A percentile compares a stretch with the other conserved stretches of the same genome.
These are phyloP conservation scores for Pocillopora grandis DNA, from an alignment of 92 coral and sea anemone genomes.

Conservation along the genomic window DNA sequence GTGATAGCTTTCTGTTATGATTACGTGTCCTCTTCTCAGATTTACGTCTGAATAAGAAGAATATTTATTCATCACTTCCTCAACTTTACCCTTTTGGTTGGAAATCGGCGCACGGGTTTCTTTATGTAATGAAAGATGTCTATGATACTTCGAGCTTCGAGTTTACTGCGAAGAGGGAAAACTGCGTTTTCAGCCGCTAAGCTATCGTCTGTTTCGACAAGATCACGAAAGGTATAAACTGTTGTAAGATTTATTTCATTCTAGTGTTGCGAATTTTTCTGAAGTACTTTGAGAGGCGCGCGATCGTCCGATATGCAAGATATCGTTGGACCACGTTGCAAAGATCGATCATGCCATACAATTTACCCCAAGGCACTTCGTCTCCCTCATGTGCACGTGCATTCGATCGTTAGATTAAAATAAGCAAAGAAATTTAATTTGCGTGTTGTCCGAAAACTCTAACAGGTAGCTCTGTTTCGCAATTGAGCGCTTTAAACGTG, in stretches of 20 bases:
- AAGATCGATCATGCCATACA: too few species aligned
- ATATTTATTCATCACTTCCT: background rate
- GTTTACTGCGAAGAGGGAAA: conserved; percentile 53
- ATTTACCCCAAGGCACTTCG: too few species aligned
- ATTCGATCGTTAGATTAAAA: too few species aligned
- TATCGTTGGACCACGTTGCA: too few species aligned
- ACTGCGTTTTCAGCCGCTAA: conserved; percentile 41
- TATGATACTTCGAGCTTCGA: conserved; percentile 76
- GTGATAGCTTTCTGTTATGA: conserved; percentile 18
- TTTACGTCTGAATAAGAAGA: background rate
- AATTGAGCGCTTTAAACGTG: too few species aligned
- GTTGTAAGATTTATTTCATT: background rate
- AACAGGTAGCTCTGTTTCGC: too few species aligned
- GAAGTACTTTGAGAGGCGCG: too few species aligned
- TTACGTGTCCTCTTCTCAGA: conserved; percentile 19
- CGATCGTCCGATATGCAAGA: too few species aligned
- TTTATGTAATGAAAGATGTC: conserved; percentile 51
- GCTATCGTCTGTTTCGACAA: conserved; percentile 41
- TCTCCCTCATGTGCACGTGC: too few species aligned
- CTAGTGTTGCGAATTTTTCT: background rate
- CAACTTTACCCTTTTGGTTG: background rate
- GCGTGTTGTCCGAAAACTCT: too few species aligned
- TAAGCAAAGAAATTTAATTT: too few species aligned
- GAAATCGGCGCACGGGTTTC: background rate
- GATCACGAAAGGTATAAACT: conserved; percentile 60